Evolutionary conservation across 2,888 invertebrate species (phyloP), one percentile per base, ranked within the genome.

Genomic region (Agonum fuliginosum): DNA sequence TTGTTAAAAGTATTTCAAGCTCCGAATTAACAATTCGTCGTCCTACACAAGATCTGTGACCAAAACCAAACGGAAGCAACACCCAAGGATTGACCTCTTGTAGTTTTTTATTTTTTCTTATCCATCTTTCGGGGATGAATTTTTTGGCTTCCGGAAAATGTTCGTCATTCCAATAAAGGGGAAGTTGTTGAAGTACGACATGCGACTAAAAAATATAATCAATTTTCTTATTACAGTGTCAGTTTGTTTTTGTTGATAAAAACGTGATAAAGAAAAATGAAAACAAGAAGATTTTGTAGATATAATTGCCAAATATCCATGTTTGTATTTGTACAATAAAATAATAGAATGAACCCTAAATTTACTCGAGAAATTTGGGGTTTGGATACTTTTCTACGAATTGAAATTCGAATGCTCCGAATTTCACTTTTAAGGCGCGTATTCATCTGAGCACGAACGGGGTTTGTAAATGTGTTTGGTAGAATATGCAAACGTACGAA

Each of bases 11-110:
- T 5, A 84, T 79, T 81, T 85, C 84, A 71, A 85, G 58, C 80
- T 85, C 94, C 80, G 94, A 86, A 81, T 93, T 93, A 0, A 93
- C 94, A 80, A 95, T 89, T 81, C 94, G 87, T 83, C 91, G 88
- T 3, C 94, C 94, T 78, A 93, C 89, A 82, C 93, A 93, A 79
- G 89, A 89, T 62, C 93, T 89, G 0, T 91, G 88, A 0, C 93
- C 93, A 82, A 91, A 91, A 0, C 93, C 93, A 83, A 93, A 93
- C 0, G 93, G 93, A 77, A 92, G 84, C 54, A 88, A 89, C 0
- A 89, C 87, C 85, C 92, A 92, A 0, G 91, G 91, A 84, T 91
- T 89, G 14, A 88, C 85, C 65, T 88, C 87, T 12, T 83, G 82
- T n/a, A 82, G 83, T 43, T 82, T 82, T 0, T 82, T 81, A 81